These are phyloP conservation scores for Casuarius casuarius DNA, from an alignment of 2,113 vertebrate species.

Conservation along the genomic window DNA sequence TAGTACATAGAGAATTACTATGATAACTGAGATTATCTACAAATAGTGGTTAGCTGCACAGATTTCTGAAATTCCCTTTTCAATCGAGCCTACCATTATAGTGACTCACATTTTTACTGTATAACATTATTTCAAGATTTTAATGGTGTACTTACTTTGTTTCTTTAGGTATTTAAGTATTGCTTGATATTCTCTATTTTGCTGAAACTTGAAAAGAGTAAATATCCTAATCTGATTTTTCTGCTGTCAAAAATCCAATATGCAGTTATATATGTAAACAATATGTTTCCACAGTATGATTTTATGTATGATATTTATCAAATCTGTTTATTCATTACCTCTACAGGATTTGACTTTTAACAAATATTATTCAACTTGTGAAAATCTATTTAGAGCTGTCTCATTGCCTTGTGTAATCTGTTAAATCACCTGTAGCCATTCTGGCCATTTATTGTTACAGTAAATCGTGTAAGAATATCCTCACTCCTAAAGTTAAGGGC, in stretches of 20 bases:
- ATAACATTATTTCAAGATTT: neutral
- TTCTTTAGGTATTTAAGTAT: neutral
- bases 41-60: neutral
- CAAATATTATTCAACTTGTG: conserved; percentile 37
- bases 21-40: neutral
- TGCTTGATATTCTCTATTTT: neutral
- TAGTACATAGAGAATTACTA: neutral
- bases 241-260: neutral
- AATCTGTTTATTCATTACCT: conserved; percentile 14
- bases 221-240: neutral
- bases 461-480: neutral
- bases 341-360: conserved; percentile 40
- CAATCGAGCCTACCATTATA: neutral
- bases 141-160: neutral
- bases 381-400: conserved; percentile 39
- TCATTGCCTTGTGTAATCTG: neutral
- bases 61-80: neutral
- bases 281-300: neutral
- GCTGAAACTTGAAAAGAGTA: neutral
- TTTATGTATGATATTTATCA: conserved; percentile 13
- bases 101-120: neutral
- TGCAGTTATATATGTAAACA: conserved; percentile 24
- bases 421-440: neutral
- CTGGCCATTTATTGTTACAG: neutral
- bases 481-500: neutral